A percentile compares a stretch with the other conserved stretches of the same genome.
Evolutionary conservation across 2,888 invertebrate species (phyloP).

Genomic region (Anagyrus pseudococci): DNA sequence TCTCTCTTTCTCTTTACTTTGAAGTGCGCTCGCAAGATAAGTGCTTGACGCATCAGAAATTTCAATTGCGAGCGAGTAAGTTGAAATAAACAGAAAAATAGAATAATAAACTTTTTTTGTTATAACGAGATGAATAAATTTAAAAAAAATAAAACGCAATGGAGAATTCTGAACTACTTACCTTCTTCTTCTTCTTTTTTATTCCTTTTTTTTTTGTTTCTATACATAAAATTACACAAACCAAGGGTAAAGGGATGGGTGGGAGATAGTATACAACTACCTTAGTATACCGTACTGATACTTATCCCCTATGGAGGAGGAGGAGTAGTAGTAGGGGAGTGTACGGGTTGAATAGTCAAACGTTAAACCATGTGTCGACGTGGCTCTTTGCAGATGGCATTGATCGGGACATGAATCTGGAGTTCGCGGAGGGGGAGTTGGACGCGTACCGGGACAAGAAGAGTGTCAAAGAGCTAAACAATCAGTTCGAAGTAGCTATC

Average conservation of each 20-base stretch:
- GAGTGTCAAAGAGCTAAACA: constrained; percentile 73
- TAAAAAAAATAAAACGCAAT: constrained; percentile 19
- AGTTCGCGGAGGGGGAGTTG: constrained; percentile 83
- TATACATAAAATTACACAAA: background rate
- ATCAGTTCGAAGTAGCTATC: constrained; percentile 86
- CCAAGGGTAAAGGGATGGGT: background rate
- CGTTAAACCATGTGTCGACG: constrained; percentile 22
- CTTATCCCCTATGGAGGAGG: no score
- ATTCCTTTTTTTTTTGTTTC: background rate
- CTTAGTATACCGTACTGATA: no score
- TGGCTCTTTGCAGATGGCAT: constrained; percentile 70
- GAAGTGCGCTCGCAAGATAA: constrained; percentile 29
- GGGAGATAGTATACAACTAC: background rate
- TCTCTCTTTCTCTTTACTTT: constrained; percentile 24
- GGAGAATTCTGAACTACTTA: constrained; percentile 23
- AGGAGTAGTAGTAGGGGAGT: no score
- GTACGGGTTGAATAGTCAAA: constrained; percentile 7
- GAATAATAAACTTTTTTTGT: background rate
- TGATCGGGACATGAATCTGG: constrained; percentile 69
- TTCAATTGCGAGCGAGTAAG: constrained; percentile 24
- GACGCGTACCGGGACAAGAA: constrained; percentile 81
- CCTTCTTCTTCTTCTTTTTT: background rate
- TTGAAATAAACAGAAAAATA: background rate
- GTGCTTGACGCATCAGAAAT: constrained; percentile 33
- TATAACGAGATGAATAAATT: background rate